phyloP scores from a whole-genome alignment of 2,113 vertebrate genomes.

The Proteles cristata region DNA sequence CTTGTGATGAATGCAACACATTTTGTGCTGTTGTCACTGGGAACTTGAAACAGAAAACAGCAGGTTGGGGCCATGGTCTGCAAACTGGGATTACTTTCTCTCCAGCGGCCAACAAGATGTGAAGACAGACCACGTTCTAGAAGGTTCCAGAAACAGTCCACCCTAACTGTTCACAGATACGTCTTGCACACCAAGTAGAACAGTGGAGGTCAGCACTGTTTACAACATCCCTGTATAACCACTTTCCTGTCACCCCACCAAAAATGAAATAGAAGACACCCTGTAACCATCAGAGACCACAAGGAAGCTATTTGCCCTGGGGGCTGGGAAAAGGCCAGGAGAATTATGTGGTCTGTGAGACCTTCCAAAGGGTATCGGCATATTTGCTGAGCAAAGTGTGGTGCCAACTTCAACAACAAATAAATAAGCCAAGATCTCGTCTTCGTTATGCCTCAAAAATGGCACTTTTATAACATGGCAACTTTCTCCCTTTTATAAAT shows the following conservation, averaged over 20 bases:
- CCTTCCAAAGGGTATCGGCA: neutral
- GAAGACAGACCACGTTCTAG: neutral
- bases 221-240: constrained; percentile 55
- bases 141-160: neutral
- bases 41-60: constrained; percentile 51
- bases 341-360: neutral
- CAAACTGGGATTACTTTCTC: neutral
- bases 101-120: neutral
- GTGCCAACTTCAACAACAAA: neutral
- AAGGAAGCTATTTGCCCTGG: neutral
- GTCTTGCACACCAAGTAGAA: constrained; percentile 61
- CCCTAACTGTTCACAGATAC: constrained; percentile 1
- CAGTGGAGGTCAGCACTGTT: constrained; percentile 69
- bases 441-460: neutral
- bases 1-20: fast-evolving
- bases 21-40: neutral
- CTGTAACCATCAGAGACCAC: constrained; percentile 62
- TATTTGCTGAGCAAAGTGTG: neutral
- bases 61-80: constrained; percentile 53
- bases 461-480: neutral
- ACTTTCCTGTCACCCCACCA: constrained; percentile 65
- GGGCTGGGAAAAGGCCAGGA: neutral
- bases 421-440: fast-evolving
- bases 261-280: constrained; percentile 9
- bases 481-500: neutral